Conservation (phyloP, 2,888 invertebrate species). For the Melipona beecheii region DNA sequence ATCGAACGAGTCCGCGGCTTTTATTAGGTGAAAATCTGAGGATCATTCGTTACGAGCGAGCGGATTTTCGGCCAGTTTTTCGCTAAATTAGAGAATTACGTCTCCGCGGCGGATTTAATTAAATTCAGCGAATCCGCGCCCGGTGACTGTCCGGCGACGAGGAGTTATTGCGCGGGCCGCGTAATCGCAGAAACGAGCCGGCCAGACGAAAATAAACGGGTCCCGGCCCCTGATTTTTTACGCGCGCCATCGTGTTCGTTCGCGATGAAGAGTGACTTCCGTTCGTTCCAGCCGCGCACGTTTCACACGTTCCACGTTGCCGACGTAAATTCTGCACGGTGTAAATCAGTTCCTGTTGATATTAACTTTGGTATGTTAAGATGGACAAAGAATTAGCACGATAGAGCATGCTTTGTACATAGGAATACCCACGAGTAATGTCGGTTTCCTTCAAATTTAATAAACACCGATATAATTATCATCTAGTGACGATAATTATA, state of each 20-base stretch:
- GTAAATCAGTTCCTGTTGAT: too few species aligned
- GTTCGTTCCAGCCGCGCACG: neutral
- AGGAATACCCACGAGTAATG: too few species aligned
- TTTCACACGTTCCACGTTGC: too few species aligned
- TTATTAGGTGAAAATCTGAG: neutral
- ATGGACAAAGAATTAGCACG: too few species aligned
- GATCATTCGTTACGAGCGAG: slow-evolving; percentile 5
- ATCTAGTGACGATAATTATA: too few species aligned
- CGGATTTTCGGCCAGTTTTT: slow-evolving; percentile 29
- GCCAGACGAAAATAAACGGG: slow-evolving; percentile 51
- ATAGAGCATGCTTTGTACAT: too few species aligned
- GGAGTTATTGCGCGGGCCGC: slow-evolving; percentile 36
- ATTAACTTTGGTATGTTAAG: too few species aligned
- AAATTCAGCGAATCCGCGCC: slow-evolving; percentile 38
- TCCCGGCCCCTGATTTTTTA: slow-evolving; percentile 45
- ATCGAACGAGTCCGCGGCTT: neutral
- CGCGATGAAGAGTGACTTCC: slow-evolving; percentile 25
- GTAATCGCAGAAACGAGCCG: slow-evolving; percentile 45
- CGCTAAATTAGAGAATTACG: slow-evolving; percentile 53
- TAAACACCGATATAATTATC: too few species aligned
- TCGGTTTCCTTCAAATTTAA: too few species aligned
- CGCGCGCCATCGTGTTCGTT: slow-evolving; percentile 33
- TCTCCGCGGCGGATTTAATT: slow-evolving; percentile 44
- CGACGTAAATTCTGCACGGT: too few species aligned
- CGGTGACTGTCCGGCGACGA: slow-evolving; percentile 28